Conservation (phyloP, 2,113 vertebrate species). For the Grammomys dolichurus region DNA sequence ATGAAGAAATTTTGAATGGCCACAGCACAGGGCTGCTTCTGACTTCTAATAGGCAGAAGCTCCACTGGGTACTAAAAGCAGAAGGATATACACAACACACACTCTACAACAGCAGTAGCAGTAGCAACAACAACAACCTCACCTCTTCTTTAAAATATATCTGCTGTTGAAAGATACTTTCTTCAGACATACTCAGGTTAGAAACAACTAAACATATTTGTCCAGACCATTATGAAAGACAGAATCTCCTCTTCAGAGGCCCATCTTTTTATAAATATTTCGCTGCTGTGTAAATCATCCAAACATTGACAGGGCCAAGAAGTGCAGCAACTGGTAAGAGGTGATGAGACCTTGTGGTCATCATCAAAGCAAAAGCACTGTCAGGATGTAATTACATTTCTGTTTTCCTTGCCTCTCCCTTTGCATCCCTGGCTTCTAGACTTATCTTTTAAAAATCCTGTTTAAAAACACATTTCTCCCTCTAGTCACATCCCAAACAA, state of each 20-base stretch:
- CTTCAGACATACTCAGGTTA: background rate
- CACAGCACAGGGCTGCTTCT: background rate
- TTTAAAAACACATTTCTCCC: background rate
- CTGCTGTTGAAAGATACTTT: slow-evolving; percentile 35
- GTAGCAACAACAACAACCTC: background rate
- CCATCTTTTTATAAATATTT: background rate
- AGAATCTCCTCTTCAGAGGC: background rate
- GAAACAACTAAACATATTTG: background rate
- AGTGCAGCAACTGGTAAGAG: slow-evolving; percentile 8
- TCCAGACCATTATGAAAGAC: background rate
- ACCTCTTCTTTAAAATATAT: background rate
- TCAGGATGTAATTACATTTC: background rate
- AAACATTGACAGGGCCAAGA: slow-evolving; percentile 15
- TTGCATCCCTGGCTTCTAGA: background rate
- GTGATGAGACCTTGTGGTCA: slow-evolving; percentile 10
- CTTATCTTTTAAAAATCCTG: background rate
- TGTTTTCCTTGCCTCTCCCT: slow-evolving; percentile 3
- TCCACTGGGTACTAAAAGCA: background rate
- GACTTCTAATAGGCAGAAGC: background rate
- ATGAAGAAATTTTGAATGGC: background rate
- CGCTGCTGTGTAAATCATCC: background rate
- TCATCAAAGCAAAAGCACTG: background rate
- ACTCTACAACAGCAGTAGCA: too few relatives aligned
- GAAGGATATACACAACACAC: background rate
- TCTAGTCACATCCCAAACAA: background rate